Base-by-base conservation (phyloP, 2,888 invertebrate species). In the Dendrolimus houi region DNA sequence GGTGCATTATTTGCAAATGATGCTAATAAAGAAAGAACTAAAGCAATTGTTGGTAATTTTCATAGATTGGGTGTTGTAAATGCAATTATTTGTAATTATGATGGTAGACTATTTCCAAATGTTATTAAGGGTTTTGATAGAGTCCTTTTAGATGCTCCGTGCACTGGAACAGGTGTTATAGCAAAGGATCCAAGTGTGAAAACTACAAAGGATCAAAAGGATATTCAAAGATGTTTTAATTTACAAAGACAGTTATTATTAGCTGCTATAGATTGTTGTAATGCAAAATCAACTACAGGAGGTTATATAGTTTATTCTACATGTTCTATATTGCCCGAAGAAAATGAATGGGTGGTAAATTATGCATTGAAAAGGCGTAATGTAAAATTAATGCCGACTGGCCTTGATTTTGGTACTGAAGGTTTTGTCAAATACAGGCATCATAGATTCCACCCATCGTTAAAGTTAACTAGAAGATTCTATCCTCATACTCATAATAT, bases 401-500 rank as follows among this genome's bases (percentile, higher is more conserved):
- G 98, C 0, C 89, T 99, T 59, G 97, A 98, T 75, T 98, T 99
- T 91, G 99, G 99, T 14, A 94, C 95, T 14, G 97, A 98, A 76
- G 99, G 99, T 13, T 99, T 98, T 81, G 94, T 94, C 0, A 98
- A 95, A 85, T 99, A 95, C 74, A 93, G 96, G 56, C 95, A 96
- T 64, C 92, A 94, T 70, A 92, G 97, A 67, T 99, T 97, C 88
- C 98, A 99, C 83, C 97, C 97, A 0, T 95, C 96, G 10, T 84
- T 99, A 82, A 97, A 96, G 75, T 83, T 97, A 59, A 96, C 98
- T 0, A 93, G 94, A 77, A 92, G 99, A 56, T 98, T 97, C 87
- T 99, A 99, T 87, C 99, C 99, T 0, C 99, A 99, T 79, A 95
- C 96, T 3, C 98, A 99, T 80, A 99, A 99, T 79, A 97, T 99